Base-by-base conservation (phyloP, 2,888 invertebrate genomes). In the Dione juno region DNA sequence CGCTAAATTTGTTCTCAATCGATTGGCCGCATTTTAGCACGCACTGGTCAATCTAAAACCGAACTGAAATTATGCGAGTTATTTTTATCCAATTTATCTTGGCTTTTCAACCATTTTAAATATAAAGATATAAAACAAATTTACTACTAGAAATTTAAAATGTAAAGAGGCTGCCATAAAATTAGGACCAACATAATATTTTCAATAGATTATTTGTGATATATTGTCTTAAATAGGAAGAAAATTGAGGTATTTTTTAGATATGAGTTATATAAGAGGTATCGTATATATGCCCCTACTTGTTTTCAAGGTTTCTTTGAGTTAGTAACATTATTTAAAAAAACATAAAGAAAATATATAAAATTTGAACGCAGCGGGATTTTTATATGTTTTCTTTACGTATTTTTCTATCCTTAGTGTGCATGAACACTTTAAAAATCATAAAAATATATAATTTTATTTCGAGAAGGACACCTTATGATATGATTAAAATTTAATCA, bases 11-110 rank as follows among this genome's bases (percentile, higher is more conserved):
- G 86, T 84, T 82, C 77, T 73, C 76, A 83, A 88, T 85, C 87
- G 86, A 88, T 87, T 88, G 87, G 85, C 87, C 89, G 90, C 91
- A 89, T 91, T 91, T 87, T 82, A 85, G 84, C 92, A 92, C 90
- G 91, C 84, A 85, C 88, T 79, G 82, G 78, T 83, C 83, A 82
- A 85, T 85, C 78, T 82, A 77, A 81, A 84, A 82, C 85, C 81
- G 86, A 35, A 45, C 28, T 43, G 7, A 61, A 45, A 45, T 35
- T 35, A 11, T 37, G 16, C 16, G 11, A 16, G 57, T 16, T 35
- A 61, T 45, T 61, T 21, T 35, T 28, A 61, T 28, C 28, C 5
- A 35, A 45, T 28, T 61, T n/a, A 61, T 45, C 61, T 45, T 21
- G 16, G 8, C n/a, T 19, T 41, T 21, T 0, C 5, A 59, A 3